A percentile compares a stretch with the other conserved stretches of the same genome.
Evolutionary conservation across 2,113 vertebrate genomes (phyloP).

Genomic region (Erythrolamprus reginae): DNA sequence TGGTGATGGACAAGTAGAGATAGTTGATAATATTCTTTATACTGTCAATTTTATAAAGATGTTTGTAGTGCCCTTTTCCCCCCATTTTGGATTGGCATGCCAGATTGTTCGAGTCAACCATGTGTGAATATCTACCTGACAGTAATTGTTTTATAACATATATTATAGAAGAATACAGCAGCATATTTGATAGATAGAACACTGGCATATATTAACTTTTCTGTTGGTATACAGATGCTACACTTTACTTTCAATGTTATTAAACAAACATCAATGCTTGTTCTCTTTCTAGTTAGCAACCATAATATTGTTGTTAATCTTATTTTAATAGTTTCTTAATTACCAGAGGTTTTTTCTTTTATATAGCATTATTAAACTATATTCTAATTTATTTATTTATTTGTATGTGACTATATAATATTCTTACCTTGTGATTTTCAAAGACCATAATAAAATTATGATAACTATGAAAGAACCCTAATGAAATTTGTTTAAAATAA

Average conservation of each 20-base stretch:
- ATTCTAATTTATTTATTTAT: neutral
- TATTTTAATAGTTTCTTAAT: neutral
- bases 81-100: neutral
- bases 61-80: neutral
- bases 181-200: neutral
- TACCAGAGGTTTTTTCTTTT: neutral
- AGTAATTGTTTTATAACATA: neutral
- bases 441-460: neutral
- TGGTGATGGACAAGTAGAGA: neutral
- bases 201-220: neutral
- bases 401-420: neutral
- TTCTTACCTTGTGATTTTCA: neutral
- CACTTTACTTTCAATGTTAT: neutral
- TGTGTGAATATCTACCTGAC: neutral
- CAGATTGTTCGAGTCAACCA: neutral
- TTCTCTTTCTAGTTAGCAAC: neutral
- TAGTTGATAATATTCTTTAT: neutral
- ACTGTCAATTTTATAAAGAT: neutral
- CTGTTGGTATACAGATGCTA: neutral
- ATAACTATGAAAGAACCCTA: neutral
- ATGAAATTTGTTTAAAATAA: neutral
- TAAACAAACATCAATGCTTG: neutral
- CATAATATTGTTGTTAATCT: neutral
- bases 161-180: neutral
- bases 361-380: neutral